Percentiles rank a stretch among this genome's conserved stretches.
Conservation (phyloP, 2,888 invertebrate species). For the Sphecodes monilicornis region DNA sequence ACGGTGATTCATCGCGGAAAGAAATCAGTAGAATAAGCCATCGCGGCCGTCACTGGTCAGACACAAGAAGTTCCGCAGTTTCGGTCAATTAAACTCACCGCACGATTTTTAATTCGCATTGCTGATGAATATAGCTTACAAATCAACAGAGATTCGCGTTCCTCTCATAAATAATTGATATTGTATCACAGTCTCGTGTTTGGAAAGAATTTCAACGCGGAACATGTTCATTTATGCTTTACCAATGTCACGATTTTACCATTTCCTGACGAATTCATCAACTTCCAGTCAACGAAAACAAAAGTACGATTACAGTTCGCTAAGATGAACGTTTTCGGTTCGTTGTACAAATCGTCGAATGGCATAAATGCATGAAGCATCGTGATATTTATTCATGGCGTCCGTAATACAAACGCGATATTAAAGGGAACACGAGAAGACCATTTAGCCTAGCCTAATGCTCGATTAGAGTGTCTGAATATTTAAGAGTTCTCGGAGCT, state of each 20-base stretch:
- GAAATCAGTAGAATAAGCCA: background rate
- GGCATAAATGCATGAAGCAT: background rate
- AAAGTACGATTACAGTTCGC: background rate
- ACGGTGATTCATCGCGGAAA: background rate
- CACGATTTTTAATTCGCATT: too few relatives aligned
- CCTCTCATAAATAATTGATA: too few relatives aligned
- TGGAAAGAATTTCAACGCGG: too few relatives aligned
- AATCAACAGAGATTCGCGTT: too few relatives aligned
- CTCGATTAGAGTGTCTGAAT: background rate
- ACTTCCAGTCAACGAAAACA: too few relatives aligned
- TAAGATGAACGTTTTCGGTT: background rate
- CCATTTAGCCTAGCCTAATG: background rate
- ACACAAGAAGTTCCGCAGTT: background rate
- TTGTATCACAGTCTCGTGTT: too few relatives aligned
- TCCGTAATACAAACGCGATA: background rate
- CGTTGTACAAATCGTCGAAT: background rate
- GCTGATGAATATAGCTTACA: too few relatives aligned
- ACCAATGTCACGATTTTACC: too few relatives aligned
- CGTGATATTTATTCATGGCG: background rate
- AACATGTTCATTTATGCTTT: too few relatives aligned
- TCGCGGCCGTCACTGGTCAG: background rate
- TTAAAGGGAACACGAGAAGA: background rate
- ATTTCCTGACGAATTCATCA: too few relatives aligned
- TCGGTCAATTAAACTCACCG: too few relatives aligned
- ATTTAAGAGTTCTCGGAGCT: background rate